Conservation (phyloP, 2,888 invertebrate genomes). For the Eulithis prunata region DNA sequence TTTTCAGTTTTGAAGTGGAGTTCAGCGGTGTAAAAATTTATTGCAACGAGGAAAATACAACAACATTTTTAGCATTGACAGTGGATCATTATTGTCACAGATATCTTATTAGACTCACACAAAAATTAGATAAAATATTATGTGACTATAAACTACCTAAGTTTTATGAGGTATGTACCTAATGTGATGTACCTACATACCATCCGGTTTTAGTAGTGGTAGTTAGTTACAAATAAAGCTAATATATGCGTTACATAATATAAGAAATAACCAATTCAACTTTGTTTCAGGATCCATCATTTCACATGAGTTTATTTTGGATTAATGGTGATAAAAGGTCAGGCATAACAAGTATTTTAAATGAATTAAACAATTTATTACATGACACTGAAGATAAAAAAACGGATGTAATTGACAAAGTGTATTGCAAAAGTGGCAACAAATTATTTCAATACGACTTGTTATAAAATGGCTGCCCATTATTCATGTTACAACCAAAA, state of each 20-base stretch:
- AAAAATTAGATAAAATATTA: constrained; percentile 87
- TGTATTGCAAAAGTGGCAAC: constrained; percentile 91
- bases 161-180: constrained; percentile 88
- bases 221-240: too few relatives aligned
- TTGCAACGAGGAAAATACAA: constrained; percentile 92
- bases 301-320: constrained; percentile 94
- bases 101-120: constrained; percentile 83
- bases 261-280: too few relatives aligned
- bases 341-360: constrained; percentile 73
- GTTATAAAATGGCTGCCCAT: constrained; percentile 51
- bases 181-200: too few relatives aligned
- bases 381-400: constrained; percentile 64
- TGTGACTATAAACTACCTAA: constrained; percentile 89
- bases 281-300: constrained; percentile 89
- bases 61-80: constrained; percentile 92
- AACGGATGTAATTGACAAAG: constrained; percentile 77
- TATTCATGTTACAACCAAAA: constrained; percentile 30
- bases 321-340: constrained; percentile 87
- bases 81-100: constrained; percentile 84
- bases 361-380: constrained; percentile 76
- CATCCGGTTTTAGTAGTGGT: too few relatives aligned
- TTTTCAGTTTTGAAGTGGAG: constrained; percentile 84
- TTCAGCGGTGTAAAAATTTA: constrained; percentile 88
- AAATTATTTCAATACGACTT: constrained; percentile 86
- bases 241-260: too few relatives aligned